Base-by-base conservation (phyloP, 2,797 vertebrate genomes). In the Karalla daura region DNA sequence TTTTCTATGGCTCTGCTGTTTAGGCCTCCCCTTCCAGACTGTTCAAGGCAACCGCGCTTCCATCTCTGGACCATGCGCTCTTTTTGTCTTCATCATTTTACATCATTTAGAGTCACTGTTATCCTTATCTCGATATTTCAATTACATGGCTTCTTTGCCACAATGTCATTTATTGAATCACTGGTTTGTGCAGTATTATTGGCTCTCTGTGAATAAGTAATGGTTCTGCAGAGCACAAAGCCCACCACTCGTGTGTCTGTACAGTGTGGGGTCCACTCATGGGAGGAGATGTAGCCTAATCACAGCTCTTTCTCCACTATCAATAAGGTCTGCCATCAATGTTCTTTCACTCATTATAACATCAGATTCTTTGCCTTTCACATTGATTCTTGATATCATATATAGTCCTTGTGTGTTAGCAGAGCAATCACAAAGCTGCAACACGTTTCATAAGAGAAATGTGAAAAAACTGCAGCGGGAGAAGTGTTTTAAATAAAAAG, bases 1-100 rank as follows among this genome's bases (percentile, higher is more conserved):
- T 87, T 69, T 91, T 89, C 90, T 87, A 89, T 91, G 92, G 90
- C 87, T 88, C 80, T 76, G 89, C 89, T 88, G 86, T 92, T 92
- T 89, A 92, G 88, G 83, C 88, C 85, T 85, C 74, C 80, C 78
- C 52, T 65, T 78, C 74, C 82, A 89, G 90, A 88, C 89, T 90
- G 85, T 92, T 93, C 92, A 93, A 92, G 91, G 90, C 85, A 89
- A 92, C 86, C 71, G 62, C 71, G 64, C 71, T 87, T 73, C 85
- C 80, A 52, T 87, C 88, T 91, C 80, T 80, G 69, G 82, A 76
- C 75, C 54, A 24, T 78, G 72, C 58, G 53, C 64, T 88, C 45
- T 84, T 78, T 77, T 90, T 87, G 82, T 87, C 81, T 81, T 83
- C 78, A 61, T 87, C 81, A 75, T 85, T 89, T 89, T 63, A 27